Evolutionary conservation across 2,888 invertebrate genomes (phyloP), one percentile per base, ranked within the genome.

Genomic region (Cerceris ruficornis): DNA sequence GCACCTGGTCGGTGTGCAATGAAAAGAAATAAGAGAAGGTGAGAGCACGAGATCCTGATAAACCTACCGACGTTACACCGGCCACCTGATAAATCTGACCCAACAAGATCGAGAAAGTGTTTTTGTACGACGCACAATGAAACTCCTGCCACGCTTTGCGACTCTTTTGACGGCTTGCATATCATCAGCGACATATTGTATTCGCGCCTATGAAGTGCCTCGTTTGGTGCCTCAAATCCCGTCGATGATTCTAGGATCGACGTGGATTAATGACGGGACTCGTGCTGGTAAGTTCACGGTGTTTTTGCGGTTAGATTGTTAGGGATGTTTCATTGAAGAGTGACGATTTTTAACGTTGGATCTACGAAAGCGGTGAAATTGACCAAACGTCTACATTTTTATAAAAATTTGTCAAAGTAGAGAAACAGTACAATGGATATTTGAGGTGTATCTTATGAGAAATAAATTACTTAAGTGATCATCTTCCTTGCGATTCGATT

Each of bases 41-140:
- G 77, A 61, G 66, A 67, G 77, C 69, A 75, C 68, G 65, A 73
- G 84, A 87, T 87, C 76, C 77, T 70, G 82, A 84, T 84, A 82
- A 85, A 77, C 70, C 69, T 67, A 69, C 78, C 42, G 60, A 71
- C 58, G 67, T 42, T 49, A 52, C 58, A 66, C 17, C 49, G 55
- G 28, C 41, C 58, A 4, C 9, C 39, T 62, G 74, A 82, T 74
- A 71, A 82, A 80, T 75, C 72, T 75, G 58, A 54, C 49, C n/a
- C 52, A 70, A 64, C 66, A 58, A 69, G 52, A 42, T 62, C 15
- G 43, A 60, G 60, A 77, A 68, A 49, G 43, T 67, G 50, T 62
- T 69, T 61, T 69, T 54, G 13, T 41, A 39, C 42, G 65, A 13
- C 15, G 13, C 46, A 50, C 15, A 61, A 46, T 62, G 42, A 41